A percentile compares a stretch with the other conserved stretches of the same genome.
phyloP scores from a whole-genome alignment of 2,888 invertebrate genomes.

The Pristionchus japonicus region DNA sequence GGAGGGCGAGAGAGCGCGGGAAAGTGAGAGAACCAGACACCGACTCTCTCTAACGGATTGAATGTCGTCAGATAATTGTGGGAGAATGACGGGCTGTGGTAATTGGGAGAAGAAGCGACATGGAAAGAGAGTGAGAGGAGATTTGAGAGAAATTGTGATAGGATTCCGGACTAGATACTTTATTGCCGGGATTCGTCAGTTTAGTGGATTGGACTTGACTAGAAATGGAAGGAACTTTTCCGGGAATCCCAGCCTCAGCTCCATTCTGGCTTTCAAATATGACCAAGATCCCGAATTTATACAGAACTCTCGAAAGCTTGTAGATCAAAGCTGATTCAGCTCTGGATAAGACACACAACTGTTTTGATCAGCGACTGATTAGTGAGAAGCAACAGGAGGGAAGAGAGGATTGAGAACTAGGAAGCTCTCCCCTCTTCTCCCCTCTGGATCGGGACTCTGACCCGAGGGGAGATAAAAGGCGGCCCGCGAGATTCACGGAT shows the following conservation, averaged over 20 bases:
- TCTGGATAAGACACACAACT: no score
- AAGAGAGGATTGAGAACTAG: background rate
- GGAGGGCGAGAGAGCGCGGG: background rate
- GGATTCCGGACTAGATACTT: background rate
- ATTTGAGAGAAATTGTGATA: background rate
- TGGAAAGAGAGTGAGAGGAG: background rate
- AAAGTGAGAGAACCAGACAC: background rate
- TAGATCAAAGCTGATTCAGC: no score
- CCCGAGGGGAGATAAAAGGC: constrained; percentile 30
- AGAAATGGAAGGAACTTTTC: background rate
- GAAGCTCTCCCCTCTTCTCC: background rate
- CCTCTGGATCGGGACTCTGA: background rate
- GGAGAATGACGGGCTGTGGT: background rate
- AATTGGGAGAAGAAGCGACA: background rate
- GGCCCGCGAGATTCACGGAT: constrained; percentile 17
- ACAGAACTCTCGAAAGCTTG: no score
- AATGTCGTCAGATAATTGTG: constrained; percentile 29
- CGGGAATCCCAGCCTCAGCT: background rate
- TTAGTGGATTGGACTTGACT: background rate
- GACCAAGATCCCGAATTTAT: background rate
- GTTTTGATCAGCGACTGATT: background rate
- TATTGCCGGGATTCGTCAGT: background rate
- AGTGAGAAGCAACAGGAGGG: background rate
- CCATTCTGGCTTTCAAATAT: background rate
- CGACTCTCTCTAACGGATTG: background rate